Conservation (phyloP, 2,888 invertebrate genomes). For the Frankliniella intonsa region DNA sequence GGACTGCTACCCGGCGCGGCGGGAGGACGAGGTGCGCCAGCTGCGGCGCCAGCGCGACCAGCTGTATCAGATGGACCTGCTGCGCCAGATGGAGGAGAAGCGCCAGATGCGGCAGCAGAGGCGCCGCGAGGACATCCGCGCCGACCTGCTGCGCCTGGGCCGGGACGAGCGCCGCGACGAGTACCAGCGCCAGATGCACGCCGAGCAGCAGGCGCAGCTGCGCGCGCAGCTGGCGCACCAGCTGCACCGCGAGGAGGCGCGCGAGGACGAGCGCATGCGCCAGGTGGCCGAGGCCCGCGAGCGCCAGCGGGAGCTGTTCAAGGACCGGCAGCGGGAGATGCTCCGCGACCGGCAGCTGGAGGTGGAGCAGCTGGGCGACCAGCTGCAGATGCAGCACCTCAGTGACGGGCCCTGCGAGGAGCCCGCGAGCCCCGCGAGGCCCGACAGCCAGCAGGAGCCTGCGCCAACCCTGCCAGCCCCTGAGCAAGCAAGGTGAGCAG, state of each 20-base stretch:
- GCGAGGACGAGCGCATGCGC: background rate
- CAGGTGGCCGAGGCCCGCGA: background rate
- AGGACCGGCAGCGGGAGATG: background rate
- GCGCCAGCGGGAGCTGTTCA: background rate
- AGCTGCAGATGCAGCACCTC: background rate
- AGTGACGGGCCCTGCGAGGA: background rate
- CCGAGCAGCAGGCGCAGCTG: conserved; percentile 5
- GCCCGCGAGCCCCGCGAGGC: background rate
- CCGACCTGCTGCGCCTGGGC: conserved; percentile 16
- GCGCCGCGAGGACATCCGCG: background rate
- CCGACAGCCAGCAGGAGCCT: background rate
- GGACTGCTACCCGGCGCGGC: conserved; percentile 23
- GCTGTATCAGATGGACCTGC: conserved; percentile 2
- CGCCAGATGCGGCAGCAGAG: background rate
- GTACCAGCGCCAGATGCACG: background rate
- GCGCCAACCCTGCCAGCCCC: background rate
- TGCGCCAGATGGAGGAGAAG: conserved; percentile 20
- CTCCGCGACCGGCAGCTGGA: background rate
- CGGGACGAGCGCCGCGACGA: background rate
- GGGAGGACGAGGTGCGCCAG: background rate
- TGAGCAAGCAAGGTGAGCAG: no score
- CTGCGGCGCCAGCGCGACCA: conserved; percentile 5
- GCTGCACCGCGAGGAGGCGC: conserved; percentile 6
- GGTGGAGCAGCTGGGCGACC: background rate
- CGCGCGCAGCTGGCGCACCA: background rate